Evolutionary conservation across 2,113 vertebrate genomes (phyloP), one percentile per base, ranked within the genome.

Genomic region (Brachypteracias leptosomus): DNA sequence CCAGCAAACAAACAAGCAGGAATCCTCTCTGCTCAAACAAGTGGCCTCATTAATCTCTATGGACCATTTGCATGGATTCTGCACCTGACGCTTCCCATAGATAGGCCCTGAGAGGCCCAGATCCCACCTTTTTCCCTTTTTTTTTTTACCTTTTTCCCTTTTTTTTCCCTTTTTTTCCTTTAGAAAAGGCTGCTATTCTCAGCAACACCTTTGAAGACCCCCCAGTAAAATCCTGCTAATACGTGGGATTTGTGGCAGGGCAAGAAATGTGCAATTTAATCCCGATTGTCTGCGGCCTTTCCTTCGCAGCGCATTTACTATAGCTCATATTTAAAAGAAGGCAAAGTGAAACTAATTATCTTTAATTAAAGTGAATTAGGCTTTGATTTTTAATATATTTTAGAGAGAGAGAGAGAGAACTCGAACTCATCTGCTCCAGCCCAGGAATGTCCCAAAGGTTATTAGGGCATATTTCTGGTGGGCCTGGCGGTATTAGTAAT

Each of bases 321-420:
- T 38, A 83, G 79, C 70, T 90, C 95, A 88, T 95, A 97, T 97
- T 98, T 96, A 96, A 90, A 97, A 97, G 95, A 97, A 97, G 79
- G 88, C 97, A 96, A 96, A 97, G 94, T 95, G 97, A 97, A 97
- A 97, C 97, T 98, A 97, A 98, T 98, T 97, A 97, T 96, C 96
- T 97, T 97, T 97, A 98, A 98, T 98, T 98, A 98, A 98, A 96
- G 97, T 62, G 90, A 97, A 98, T 97, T 96, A 97, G 93, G 88
- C 96, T 97, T 97, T 93, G 96, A 96, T 96, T 97, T 97, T 97
- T 93, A 97, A 97, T 97, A 88, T 95, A 63, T 85, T 96, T 97
- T 95, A 61, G 89, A 38, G 61, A 89, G 82, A 21, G 88, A 49
- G 65, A 94, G 91, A 21, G 88, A 49, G 65, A 94, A 89, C 89